A percentile compares a stretch with the other conserved stretches of the same genome.
These are phyloP conservation scores for Stomorhina lunata DNA, from an alignment of 2,888 invertebrate genomes.

Conservation along the genomic window DNA sequence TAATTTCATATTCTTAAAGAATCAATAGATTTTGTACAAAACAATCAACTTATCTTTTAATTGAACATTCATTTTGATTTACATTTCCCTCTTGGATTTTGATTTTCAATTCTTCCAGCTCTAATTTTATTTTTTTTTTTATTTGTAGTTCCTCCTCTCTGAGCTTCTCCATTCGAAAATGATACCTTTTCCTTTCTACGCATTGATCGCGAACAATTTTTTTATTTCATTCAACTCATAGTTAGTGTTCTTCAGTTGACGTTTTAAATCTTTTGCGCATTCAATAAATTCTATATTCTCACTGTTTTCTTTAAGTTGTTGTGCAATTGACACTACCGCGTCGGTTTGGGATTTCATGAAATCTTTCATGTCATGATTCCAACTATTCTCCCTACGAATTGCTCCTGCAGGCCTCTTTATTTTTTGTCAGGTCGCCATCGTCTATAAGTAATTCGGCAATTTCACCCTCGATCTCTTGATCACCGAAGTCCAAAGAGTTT, in stretches of 20 bases:
- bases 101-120: conserved; percentile 8
- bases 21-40: too few species aligned
- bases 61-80: neutral
- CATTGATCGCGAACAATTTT: conserved; percentile 6
- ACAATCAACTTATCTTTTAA: too few species aligned
- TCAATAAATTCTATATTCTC: conserved; percentile 6
- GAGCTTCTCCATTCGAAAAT: conserved; percentile 18
- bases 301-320: conserved; percentile 6
- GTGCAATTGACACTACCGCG: conserved; percentile 18
- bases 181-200: neutral
- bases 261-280: neutral
- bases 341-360: conserved; percentile 14
- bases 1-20: too few species aligned
- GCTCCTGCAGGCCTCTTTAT: conserved; percentile 5
- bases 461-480: neutral
- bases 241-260: neutral
- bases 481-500: neutral
- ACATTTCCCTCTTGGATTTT: neutral
- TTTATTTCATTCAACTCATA: conserved; percentile 18
- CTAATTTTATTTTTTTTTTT: too few species aligned
- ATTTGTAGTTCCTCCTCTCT: conserved; percentile 14
- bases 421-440: neutral
- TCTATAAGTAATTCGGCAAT: neutral
- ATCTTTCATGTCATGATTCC: conserved; percentile 3
- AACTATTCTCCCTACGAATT: conserved; percentile 1